Conservation (phyloP, 2,888 invertebrate genomes). For the Gerris lacustris region DNA sequence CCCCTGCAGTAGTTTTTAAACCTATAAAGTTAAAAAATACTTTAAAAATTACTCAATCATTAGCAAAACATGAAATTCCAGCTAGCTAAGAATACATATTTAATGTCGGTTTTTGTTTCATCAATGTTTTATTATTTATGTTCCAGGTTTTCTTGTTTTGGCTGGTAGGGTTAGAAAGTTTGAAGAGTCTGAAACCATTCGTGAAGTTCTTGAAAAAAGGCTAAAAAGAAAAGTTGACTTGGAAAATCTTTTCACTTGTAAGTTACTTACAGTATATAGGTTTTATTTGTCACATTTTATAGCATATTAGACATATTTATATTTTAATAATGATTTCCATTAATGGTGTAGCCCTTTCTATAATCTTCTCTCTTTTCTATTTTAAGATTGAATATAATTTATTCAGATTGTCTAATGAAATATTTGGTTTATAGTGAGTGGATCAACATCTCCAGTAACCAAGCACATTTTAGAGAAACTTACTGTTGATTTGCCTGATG, state of each 20-base stretch:
- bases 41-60: too few species aligned
- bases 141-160: slow-evolving; percentile 67
- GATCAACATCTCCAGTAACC: slow-evolving; percentile 62
- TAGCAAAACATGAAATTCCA: too few species aligned
- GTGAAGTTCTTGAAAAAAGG: slow-evolving; percentile 61
- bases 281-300: slow-evolving; percentile 17
- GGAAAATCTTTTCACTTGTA: slow-evolving; percentile 55
- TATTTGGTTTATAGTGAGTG: slow-evolving; percentile 30
- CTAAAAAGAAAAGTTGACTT: slow-evolving; percentile 63
- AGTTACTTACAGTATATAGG: slow-evolving; percentile 29
- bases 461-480: slow-evolving; percentile 52
- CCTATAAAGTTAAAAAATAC: too few species aligned
- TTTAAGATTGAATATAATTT: too few species aligned
- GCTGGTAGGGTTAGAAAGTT: slow-evolving; percentile 79
- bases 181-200: slow-evolving; percentile 72
- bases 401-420: too few species aligned
- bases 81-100: too few species aligned
- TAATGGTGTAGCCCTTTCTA: neutral
- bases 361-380: too few species aligned
- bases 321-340: slow-evolving; percentile 1
- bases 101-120: too few species aligned
- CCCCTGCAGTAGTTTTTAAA: too few species aligned
- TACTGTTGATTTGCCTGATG: slow-evolving; percentile 38
- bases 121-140: neutral
- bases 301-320: slow-evolving; percentile 10